Evolutionary conservation across 2,888 invertebrate genomes (phyloP), one percentile per base, ranked within the genome.

Genomic region (Agrochola lychnidis): DNA sequence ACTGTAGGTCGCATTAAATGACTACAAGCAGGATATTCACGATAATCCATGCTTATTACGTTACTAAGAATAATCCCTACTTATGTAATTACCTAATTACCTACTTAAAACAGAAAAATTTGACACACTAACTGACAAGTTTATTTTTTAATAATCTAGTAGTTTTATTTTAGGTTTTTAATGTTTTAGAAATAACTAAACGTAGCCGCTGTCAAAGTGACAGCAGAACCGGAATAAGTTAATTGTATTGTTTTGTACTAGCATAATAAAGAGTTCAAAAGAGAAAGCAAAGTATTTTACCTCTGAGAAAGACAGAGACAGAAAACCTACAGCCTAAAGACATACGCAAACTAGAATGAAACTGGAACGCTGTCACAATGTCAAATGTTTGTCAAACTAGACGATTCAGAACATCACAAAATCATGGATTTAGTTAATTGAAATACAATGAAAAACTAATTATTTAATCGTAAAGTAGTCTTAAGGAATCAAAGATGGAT

Each of bases 401-500:
- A 22, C 66, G 67, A 74, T 40, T 48, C 19, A 56, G 36, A 64
- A 12, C 42, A 78, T 72, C 79, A 75, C 72, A 84, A 73, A 77
- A 73, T 53, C 69, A 69, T 61, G 68, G 57, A 66, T 30, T 30
- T 73, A 73, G 16, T 40, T 68, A 30, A 64, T 16, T 59, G 14
- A 64, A 79, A 75, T 76, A 68, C 36, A 57, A 76, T 81, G 73
- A 59, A n/a, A 77, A 78, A 53, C 45, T 67, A 67, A 73, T 77
- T 76, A 78, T 83, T 77, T 76, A 64, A 59, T 22, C 61, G 56
- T 73, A 73, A 70, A 63, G 22, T 45, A 70, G 30, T 68, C 12
- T 40, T 69, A 73, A 82, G 76, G 68, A 74, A 71, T 74, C 45
- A 40, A 91, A 82, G 67, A 94, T 94, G 94, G 93, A 94, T 86